phyloP scores from a whole-genome alignment of 92 coral and sea anemone species.

The Phenganax marumi region DNA sequence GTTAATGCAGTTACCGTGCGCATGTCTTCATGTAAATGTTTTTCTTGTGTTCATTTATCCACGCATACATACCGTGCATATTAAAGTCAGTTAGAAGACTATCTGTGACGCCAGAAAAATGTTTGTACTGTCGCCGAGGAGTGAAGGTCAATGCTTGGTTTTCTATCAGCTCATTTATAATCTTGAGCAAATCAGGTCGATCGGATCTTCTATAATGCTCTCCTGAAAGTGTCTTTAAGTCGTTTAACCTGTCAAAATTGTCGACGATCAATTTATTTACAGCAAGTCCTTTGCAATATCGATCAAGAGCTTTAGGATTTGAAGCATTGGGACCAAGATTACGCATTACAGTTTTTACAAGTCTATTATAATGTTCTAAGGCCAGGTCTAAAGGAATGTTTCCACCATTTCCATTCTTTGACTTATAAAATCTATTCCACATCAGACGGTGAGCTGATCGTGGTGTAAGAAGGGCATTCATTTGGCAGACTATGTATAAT shows the following conservation, averaged over 20 bases:
- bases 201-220: conserved; percentile 42
- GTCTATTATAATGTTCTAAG: conserved; percentile 57
- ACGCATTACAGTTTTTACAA: conserved; percentile 44
- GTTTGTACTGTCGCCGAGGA: conserved; percentile 52
- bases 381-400: conserved; percentile 60
- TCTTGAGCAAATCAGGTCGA: conserved; percentile 45
- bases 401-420: background rate
- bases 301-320: conserved; percentile 38
- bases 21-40: no score
- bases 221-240: conserved; percentile 52
- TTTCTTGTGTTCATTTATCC: conserved; percentile 65
- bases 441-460: background rate
- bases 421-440: background rate
- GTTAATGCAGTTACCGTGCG: no score
- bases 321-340: conserved; percentile 59
- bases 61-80: conserved; percentile 52
- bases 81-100: conserved; percentile 53
- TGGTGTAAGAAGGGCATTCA: background rate
- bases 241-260: conserved; percentile 48
- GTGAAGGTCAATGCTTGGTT: conserved; percentile 39
- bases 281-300: conserved; percentile 54
- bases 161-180: conserved; percentile 47
- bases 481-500: background rate
- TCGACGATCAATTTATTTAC: conserved; percentile 46
- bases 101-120: conserved; percentile 40